phyloP scores from a whole-genome alignment of 2,888 invertebrate species.

The Copidosoma aretas region DNA sequence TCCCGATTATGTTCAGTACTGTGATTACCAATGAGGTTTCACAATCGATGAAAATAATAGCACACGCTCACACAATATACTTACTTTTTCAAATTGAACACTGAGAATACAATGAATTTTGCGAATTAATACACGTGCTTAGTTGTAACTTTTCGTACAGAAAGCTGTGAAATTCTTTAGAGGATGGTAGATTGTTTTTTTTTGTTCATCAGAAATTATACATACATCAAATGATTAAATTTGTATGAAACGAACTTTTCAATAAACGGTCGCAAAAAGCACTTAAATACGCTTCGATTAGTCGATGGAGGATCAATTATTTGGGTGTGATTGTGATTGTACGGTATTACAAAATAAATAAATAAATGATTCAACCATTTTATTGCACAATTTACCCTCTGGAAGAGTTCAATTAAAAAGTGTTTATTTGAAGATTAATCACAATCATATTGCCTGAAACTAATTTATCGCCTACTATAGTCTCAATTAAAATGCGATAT shows the following conservation, averaged over 20 bases:
- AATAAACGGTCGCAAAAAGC: too few relatives aligned
- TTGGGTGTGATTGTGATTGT: too few relatives aligned
- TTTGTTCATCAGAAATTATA: too few relatives aligned
- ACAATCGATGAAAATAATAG: background rate
- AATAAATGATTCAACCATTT: too few relatives aligned
- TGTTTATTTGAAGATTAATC: background rate
- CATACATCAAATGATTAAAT: too few relatives aligned
- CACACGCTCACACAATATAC: slow-evolving; percentile 3
- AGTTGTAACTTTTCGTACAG: background rate
- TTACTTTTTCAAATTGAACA: background rate
- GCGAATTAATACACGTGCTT: too few relatives aligned
- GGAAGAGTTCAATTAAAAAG: background rate
- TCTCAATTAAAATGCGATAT: background rate
- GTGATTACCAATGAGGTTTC: background rate
- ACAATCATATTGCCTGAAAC: background rate
- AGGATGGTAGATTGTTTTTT: too few relatives aligned
- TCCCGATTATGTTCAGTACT: background rate
- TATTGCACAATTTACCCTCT: too few relatives aligned
- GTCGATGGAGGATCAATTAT: slow-evolving; percentile 13
- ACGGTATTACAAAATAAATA: too few relatives aligned
- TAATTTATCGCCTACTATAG: too few relatives aligned
- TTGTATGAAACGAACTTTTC: too few relatives aligned
- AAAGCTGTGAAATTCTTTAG: background rate
- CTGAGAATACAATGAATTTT: slow-evolving; percentile 2
- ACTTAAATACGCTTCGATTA: slow-evolving; percentile 19